Percentiles rank a stretch among this genome's conserved stretches.
Conservation (phyloP, 2,888 invertebrate species). For the Metalampra italica region DNA sequence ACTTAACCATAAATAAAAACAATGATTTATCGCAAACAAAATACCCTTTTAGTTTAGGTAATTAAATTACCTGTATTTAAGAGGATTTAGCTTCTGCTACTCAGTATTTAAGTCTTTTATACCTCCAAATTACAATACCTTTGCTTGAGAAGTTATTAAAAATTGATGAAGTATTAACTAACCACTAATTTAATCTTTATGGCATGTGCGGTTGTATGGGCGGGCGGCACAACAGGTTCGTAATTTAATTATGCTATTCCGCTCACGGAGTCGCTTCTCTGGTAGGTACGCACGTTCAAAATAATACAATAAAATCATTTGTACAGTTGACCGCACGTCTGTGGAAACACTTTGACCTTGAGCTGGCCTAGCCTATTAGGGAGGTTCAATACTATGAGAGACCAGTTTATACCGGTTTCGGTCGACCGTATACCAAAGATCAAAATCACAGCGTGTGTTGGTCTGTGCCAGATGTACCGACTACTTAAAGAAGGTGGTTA, state of each 20-base stretch:
- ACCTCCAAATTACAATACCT: background rate
- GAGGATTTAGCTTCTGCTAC: background rate
- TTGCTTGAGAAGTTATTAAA: constrained; percentile 20
- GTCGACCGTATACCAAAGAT: too few relatives aligned
- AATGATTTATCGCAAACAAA: background rate
- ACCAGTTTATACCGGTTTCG: too few relatives aligned
- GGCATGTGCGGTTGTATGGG: constrained; percentile 12
- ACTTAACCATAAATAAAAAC: background rate
- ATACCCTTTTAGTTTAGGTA: background rate
- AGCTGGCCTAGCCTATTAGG: too few relatives aligned
- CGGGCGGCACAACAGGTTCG: constrained; percentile 33
- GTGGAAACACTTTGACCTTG: too few relatives aligned
- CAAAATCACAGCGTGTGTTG: too few relatives aligned
- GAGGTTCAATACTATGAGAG: too few relatives aligned
- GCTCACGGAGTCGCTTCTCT: constrained; percentile 32
- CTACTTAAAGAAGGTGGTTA: too few relatives aligned
- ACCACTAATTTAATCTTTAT: constrained; percentile 42
- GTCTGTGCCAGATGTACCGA: too few relatives aligned
- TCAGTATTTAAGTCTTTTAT: background rate
- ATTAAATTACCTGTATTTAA: too few relatives aligned
- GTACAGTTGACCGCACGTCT: too few relatives aligned
- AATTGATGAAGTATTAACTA: constrained; percentile 42
- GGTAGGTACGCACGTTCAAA: constrained; percentile 27
- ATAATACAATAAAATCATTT: background rate
- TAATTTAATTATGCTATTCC: constrained; percentile 22